These are phyloP conservation scores for Ptyas mucosa DNA, from an alignment of 2,113 vertebrate genomes.

Conservation along the genomic window DNA sequence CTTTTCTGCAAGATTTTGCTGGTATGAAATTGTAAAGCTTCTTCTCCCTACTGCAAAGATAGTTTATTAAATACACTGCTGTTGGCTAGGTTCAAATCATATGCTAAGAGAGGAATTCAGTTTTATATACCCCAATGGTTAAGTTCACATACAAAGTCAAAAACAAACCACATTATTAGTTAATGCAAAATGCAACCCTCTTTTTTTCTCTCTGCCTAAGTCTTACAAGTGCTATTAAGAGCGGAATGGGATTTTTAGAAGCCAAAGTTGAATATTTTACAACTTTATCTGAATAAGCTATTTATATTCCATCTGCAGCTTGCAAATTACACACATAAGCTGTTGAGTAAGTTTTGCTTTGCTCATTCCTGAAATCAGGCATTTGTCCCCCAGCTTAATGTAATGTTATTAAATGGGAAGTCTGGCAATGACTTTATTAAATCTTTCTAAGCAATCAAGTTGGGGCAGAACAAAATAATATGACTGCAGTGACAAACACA, in stretches of 20 bases:
- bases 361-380: not conserved
- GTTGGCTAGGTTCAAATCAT: not conserved
- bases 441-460: not conserved
- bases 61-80: not conserved
- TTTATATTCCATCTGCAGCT: not conserved
- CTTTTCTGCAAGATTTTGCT: not conserved
- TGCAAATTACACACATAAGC: not conserved
- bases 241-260: not conserved
- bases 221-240: not conserved
- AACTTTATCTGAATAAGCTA: not conserved
- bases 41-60: not conserved
- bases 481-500: not conserved
- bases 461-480: not conserved
- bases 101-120: not conserved
- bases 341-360: not conserved
- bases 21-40: not conserved
- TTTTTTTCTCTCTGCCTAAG: not conserved
- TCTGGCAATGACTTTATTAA: not conserved
- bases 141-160: not conserved
- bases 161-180: not conserved
- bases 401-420: not conserved
- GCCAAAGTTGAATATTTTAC: not conserved
- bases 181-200: not conserved
- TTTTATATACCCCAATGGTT: not conserved
- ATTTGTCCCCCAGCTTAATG: not conserved